Evolutionary conservation across 1,140 invertebrate genomes (phyloP).

Genomic region (Macrosteles quadrilineatus): DNA sequence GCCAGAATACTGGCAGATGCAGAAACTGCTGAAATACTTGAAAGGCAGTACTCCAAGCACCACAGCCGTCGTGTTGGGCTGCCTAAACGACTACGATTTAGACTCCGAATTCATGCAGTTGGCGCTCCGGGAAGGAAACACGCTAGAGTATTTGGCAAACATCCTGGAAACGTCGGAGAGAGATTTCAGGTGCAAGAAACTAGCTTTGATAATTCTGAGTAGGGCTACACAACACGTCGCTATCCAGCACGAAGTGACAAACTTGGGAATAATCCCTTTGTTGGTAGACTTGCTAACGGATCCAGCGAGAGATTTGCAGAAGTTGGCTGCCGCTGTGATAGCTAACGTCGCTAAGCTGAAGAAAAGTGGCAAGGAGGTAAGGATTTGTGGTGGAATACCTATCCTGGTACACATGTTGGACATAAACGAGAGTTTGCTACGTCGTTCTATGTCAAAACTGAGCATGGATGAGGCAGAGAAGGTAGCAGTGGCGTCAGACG

Average conservation of each 20-base stretch:
- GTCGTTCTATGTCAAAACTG: conserved; percentile 59
- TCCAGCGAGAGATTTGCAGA: conserved; percentile 68
- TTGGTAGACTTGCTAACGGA: conserved; percentile 72
- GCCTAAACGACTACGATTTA: conserved; percentile 86
- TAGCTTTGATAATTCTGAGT: conserved; percentile 76
- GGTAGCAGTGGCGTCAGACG: conserved; percentile 73
- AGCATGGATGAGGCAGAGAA: conserved; percentile 63
- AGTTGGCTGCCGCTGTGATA: conserved; percentile 83
- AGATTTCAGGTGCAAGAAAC: conserved; percentile 83
- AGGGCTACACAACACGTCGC: conserved; percentile 75
- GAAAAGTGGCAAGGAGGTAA: conserved; percentile 81
- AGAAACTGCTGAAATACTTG: conserved; percentile 85
- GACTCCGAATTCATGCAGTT: conserved; percentile 74
- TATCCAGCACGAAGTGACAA: conserved; percentile 76
- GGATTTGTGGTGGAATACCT: conserved; percentile 77
- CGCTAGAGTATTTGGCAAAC: conserved; percentile 88
- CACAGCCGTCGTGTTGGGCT: conserved; percentile 85
- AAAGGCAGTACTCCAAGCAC: conserved; percentile 88
- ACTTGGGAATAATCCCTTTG: conserved; percentile 77
- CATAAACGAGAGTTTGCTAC: conserved; percentile 52
- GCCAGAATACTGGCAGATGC: conserved; percentile 88
- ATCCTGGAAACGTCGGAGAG: conserved; percentile 76
- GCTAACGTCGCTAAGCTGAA: conserved; percentile 83
- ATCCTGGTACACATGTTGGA: conserved; percentile 69
- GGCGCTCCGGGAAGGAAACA: conserved; percentile 76